Evolutionary conservation across 2,113 vertebrate genomes (phyloP).

Genomic region (Pterocles orientalis): DNA sequence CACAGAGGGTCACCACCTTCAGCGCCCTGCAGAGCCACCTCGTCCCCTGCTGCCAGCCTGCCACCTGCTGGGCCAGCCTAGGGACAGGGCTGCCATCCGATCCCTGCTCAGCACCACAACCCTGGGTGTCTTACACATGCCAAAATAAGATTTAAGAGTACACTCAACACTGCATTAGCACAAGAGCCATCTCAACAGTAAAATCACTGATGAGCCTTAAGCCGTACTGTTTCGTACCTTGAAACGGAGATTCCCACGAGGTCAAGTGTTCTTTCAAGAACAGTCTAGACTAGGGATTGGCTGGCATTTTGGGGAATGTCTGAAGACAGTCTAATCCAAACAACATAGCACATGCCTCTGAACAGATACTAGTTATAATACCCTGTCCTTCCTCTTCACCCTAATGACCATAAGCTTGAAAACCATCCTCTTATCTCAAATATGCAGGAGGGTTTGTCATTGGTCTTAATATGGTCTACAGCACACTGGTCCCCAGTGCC

Average conservation of each 20-base stretch:
- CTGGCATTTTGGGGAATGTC: background rate
- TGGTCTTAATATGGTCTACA: background rate
- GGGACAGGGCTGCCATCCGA: background rate
- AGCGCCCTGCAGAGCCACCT: background rate
- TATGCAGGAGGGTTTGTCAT: background rate
- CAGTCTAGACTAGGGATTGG: background rate
- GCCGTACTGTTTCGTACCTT: background rate
- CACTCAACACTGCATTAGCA: rapidly evolving
- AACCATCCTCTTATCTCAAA: background rate
- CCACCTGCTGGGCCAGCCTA: constrained; percentile 14
- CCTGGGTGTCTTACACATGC: background rate
- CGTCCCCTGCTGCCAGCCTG: background rate
- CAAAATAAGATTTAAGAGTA: background rate
- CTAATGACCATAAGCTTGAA: background rate
- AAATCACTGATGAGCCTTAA: background rate
- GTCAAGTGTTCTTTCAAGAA: background rate
- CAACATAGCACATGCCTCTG: background rate
- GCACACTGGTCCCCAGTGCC: background rate
- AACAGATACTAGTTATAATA: background rate
- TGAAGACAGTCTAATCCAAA: background rate
- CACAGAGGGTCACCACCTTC: background rate
- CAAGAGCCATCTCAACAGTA: background rate
- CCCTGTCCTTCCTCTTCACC: background rate
- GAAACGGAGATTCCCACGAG: background rate
- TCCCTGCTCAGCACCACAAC: background rate